Percentiles rank a stretch among this genome's conserved stretches.
These are phyloP conservation scores for Scomber scombrus DNA, from an alignment of 2,113 vertebrate genomes.

Conservation along the genomic window DNA sequence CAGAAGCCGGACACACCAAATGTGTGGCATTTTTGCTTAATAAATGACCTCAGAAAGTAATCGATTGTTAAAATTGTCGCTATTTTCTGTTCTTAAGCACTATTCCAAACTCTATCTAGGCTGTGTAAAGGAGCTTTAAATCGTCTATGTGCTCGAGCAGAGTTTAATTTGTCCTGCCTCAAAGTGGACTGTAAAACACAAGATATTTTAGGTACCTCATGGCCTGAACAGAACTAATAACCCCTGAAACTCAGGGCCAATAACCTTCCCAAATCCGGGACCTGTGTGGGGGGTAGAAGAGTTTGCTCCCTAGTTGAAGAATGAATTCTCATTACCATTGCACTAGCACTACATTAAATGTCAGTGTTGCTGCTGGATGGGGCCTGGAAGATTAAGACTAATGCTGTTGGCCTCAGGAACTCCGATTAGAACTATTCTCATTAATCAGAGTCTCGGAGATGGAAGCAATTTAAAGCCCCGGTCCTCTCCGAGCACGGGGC, in stretches of 20 bases:
- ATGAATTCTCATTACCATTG: slow-evolving; percentile 84
- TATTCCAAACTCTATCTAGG: slow-evolving; percentile 11
- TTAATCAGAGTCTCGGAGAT: slow-evolving; percentile 84
- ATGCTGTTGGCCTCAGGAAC: slow-evolving; percentile 84
- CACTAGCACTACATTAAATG: slow-evolving; percentile 85
- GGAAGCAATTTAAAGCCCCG: slow-evolving; percentile 83
- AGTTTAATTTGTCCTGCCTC: slow-evolving; percentile 63
- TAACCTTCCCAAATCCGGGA: slow-evolving; percentile 73
- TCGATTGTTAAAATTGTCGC: background rate
- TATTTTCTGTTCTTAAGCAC: slow-evolving; percentile 20
- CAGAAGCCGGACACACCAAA: background rate
- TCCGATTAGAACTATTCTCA: slow-evolving; percentile 86
- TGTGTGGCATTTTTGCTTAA: slow-evolving; percentile 8
- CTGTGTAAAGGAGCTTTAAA: slow-evolving; percentile 52
- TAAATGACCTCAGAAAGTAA: background rate
- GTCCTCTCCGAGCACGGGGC: slow-evolving; percentile 79
- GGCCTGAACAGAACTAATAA: slow-evolving; percentile 80
- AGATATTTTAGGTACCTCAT: slow-evolving; percentile 78
- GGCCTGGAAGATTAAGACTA: slow-evolving; percentile 85
- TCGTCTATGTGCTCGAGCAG: slow-evolving; percentile 60
- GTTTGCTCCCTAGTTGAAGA: slow-evolving; percentile 72
- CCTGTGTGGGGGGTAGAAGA: slow-evolving; percentile 60
- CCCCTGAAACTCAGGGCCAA: slow-evolving; percentile 74
- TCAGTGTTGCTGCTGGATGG: slow-evolving; percentile 81
- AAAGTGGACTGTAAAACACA: slow-evolving; percentile 71